Base-by-base conservation (phyloP, 2,888 invertebrate species). In the Diarsia brunnea region DNA sequence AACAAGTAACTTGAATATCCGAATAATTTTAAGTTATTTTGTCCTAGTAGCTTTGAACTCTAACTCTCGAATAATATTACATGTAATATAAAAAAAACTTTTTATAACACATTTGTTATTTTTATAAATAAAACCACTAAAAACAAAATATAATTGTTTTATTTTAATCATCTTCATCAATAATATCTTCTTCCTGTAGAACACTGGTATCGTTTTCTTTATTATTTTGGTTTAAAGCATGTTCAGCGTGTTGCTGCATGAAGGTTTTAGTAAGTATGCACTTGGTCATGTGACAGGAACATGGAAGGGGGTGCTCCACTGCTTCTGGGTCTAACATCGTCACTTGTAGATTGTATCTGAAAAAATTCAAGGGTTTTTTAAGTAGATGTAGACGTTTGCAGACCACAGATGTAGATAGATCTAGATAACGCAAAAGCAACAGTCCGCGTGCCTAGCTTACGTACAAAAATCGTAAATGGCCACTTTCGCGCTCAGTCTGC, bases 221-320 rank as follows among this genome's bases (percentile, higher is more conserved):
- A 43, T 80, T 79, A 4, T 69, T 81, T 71, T 86, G 66, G 16
- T 66, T 85, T 16, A 86, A 61, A 0, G 86, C 84, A 69, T 88
- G 86, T 70, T 92, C 92, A 4, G 93, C 89, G 78, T 97, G 96
- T 86, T 97, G 95, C 51, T 96, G 93, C 87, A 98, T 95, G 58
- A 97, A 97, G 45, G 97, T 96, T 87, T 97, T 97, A 10, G 97
- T 97, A 21, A 98, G 95, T 89, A 98, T 98, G 91, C 98, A 98
- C 90, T 98, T 98, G 0, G 98, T 98, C 97, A 98, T 97, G 89
- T 98, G 96, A 91, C 99, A 98, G 19, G 96, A 90, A 89, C 98
- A 99, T 16, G 98, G 98, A 45, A 98, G 94, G 0, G 98, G 98
- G 91, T 99, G 99, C 43, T 98, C 97, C 12, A 97, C 95, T 63